Evolutionary conservation across 2,113 vertebrate genomes (phyloP), one percentile per base, ranked within the genome.

Genomic region (Anguilla rostrata): DNA sequence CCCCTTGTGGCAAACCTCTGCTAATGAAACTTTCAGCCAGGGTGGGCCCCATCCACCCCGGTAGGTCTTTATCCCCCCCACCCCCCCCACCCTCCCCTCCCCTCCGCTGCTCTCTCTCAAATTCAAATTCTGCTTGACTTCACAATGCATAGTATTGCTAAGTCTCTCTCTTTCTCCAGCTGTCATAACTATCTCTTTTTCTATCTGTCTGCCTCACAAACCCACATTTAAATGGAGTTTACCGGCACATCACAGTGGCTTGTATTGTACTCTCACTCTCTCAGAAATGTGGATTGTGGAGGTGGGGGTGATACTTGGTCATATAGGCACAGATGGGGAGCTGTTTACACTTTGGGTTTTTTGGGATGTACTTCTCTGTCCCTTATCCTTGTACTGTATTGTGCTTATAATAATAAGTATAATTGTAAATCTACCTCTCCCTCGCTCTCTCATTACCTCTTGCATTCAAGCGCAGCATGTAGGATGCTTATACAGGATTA

Each of bases 1-100:
- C 91, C 89, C 88, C 94, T 92, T 87, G 85, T 82, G 90, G 93
- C 92, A 94, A 56, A 90, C 81, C 84, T 22, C 39, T 80, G 89
- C 87, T 93, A 91, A 93, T 92, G 92, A 92, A 92, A 92, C 88
- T 84, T 40, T 39, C 87, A 91, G 86, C 93, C 85, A 49, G 90
- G 89, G 87, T 60, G 41, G 20, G 43, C 85, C 86, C 43, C 46
- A 40, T 81, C 60, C 22, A 49, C 91, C 90, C 88, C 22, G 85
- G n/a, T 87, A 63, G 87, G 40, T 87, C 87, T 83, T 86, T 85
- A 90, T 83, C 83, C 41, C 9, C 29, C 40, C 26, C 63, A 5
- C 22, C 26, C 63, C 26, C 63, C 56, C 18, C 12, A 2, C 14
- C 18, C 57, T 60, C 57, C 49, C 49, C 11, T 53, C 49, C 49